Percentiles rank a stretch among this genome's conserved stretches.
These are phyloP conservation scores for Sylvietta virens DNA, from an alignment of 2,113 vertebrate species.

Conservation along the genomic window DNA sequence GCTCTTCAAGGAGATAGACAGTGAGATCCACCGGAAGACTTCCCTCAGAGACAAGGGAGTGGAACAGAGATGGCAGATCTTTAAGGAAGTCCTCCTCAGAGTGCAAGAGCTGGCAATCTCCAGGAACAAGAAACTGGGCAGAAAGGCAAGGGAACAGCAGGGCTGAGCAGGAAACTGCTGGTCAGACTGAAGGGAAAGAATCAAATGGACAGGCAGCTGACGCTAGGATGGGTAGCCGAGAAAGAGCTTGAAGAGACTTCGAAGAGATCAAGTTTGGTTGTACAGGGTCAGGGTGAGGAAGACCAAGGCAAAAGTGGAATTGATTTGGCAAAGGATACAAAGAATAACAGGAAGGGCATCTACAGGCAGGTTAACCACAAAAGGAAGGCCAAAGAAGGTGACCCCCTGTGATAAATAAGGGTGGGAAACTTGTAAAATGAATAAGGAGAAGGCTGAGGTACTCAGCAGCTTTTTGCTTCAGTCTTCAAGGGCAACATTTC, in stretches of 20 bases:
- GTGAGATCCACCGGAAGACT: background rate
- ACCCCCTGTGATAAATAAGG: background rate
- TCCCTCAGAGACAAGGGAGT: background rate
- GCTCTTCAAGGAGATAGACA: background rate
- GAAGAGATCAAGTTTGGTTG: background rate
- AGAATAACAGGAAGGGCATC: background rate
- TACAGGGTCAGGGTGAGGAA: background rate
- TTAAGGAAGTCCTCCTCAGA: background rate
- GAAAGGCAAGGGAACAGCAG: background rate
- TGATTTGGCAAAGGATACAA: background rate
- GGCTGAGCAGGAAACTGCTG: background rate
- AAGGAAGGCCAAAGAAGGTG: background rate
- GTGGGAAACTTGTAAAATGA: background rate
- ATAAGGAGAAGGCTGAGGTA: background rate
- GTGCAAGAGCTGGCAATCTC: background rate
- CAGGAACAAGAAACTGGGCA: background rate
- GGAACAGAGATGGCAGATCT: background rate
- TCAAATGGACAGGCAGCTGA: background rate
- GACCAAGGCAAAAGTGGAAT: background rate
- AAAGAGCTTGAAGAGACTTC: background rate
- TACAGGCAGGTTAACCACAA: background rate
- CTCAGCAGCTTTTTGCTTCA: background rate
- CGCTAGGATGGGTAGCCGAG: background rate
- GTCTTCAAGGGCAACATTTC: background rate
- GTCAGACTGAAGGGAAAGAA: background rate